Evolutionary conservation across 2,888 invertebrate species (phyloP), one percentile per base, ranked within the genome.

Genomic region (Endotricha flammealis): DNA sequence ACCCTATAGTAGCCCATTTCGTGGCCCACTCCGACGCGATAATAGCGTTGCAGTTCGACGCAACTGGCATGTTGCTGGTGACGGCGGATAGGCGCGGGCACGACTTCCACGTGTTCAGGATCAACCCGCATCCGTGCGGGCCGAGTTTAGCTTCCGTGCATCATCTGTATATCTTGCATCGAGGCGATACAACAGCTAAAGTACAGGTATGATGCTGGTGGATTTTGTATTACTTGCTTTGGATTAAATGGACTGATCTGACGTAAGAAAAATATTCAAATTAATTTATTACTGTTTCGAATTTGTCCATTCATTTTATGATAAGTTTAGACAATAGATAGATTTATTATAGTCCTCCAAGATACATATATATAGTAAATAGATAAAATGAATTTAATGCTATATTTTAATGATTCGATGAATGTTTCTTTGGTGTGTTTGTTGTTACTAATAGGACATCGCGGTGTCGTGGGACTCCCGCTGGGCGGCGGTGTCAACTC

Each of bases 151-250:
- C 97, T 0, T 92, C 96, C 0, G 94, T 96, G 14, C 96, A 99
- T 69, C 99, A 99, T 79, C 86, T 99, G 24, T 99, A 99, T 68
- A 93, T 96, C 17, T 82, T 99, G 45, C 96, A 98, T 71, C 88
- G 99, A 25, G 99, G 99, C 3, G 98, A 97, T 61, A 99, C 99
- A 0, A 95, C 96, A 28, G 97, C 98, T 32, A 95, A 94, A 90
- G 97, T 98, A 36, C 94, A 94, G 80, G 89, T 89, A 46, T 11
- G 43, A n/a, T n/a, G n/a, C n/a, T n/a, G n/a, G n/a, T n/a, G n/a
- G n/a, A n/a, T n/a, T n/a, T n/a, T n/a, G n/a, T n/a, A n/a, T n/a
- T n/a, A n/a, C n/a, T n/a, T n/a, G n/a, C n/a, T n/a, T n/a, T n/a
- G n/a, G n/a, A n/a, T n/a, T n/a, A n/a, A n/a, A n/a, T n/a, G n/a